These are phyloP conservation scores for Nestor notabilis DNA, from an alignment of 2,113 vertebrate genomes.

Conservation along the genomic window DNA sequence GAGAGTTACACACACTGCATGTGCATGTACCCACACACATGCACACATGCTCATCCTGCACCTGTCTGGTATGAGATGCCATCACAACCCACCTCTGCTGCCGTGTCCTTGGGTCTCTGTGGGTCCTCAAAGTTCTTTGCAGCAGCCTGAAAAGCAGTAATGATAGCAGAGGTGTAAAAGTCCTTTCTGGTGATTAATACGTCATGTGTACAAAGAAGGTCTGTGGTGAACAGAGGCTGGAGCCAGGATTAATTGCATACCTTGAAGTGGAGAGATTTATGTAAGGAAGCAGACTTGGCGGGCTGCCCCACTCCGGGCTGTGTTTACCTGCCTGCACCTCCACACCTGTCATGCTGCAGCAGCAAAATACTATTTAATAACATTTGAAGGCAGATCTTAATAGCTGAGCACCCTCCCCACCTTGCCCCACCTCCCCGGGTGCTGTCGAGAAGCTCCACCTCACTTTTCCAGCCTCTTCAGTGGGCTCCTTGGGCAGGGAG, in stretches of 20 bases:
- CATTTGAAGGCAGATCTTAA: conserved; percentile 42
- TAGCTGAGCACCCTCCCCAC: not conserved
- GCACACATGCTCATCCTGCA: rapidly evolving
- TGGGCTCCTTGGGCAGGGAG: not conserved
- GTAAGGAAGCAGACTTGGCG: conserved; percentile 69
- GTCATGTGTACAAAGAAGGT: conserved; percentile 60
- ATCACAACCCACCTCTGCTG: not conserved
- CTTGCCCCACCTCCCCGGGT: not conserved
- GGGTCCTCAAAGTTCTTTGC: not conserved
- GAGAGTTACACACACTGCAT: rapidly evolving
- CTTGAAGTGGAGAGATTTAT: conserved; percentile 73
- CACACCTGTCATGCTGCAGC: conserved; percentile 59
- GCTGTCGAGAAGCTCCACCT: rapidly evolving
- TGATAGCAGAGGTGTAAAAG: conserved; percentile 61
- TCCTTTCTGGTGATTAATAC: conserved; percentile 65
- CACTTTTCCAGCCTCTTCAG: not conserved
- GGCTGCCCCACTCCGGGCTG: conserved; percentile 19
- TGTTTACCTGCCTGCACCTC: conserved; percentile 58
- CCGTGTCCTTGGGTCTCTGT: not conserved
- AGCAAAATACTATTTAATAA: conserved; percentile 55
- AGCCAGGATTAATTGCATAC: conserved; percentile 71
- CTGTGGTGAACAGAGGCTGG: conserved; percentile 60
- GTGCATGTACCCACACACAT: rapidly evolving
- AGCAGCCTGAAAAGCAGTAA: not conserved
- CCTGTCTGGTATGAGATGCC: not conserved